These are phyloP conservation scores for Amphipyra tragopoginis DNA, from an alignment of 2,888 invertebrate genomes.

Conservation along the genomic window DNA sequence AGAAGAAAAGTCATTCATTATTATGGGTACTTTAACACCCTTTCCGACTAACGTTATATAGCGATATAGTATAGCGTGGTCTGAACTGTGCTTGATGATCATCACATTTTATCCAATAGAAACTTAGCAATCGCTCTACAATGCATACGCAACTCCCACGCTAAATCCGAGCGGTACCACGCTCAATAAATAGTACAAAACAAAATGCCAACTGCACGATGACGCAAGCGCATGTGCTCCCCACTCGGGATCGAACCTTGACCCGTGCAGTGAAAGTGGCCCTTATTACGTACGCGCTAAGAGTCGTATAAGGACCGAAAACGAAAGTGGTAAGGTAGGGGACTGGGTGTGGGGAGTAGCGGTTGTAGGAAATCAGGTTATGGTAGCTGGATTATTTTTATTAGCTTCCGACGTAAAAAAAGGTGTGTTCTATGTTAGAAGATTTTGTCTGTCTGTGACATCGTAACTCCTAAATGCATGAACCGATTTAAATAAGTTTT, in stretches of 20 bases:
- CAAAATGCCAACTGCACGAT: conserved; percentile 20
- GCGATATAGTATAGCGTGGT: too few relatives aligned
- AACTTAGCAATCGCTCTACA: too few relatives aligned
- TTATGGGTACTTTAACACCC: too few relatives aligned
- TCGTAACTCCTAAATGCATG: too few relatives aligned
- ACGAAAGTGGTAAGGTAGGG: conserved; percentile 46
- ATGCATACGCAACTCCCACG: background rate
- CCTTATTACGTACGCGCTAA: conserved; percentile 48
- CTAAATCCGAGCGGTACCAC: background rate
- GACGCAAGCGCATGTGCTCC: conserved; percentile 40
- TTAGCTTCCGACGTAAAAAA: too few relatives aligned
- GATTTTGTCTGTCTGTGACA: too few relatives aligned
- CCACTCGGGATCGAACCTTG: conserved; percentile 50
- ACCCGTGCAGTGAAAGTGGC: conserved; percentile 59
- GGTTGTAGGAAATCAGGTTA: background rate
- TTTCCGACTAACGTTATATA: too few relatives aligned
- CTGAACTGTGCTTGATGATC: too few relatives aligned
- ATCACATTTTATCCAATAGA: too few relatives aligned
- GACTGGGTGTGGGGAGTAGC: conserved; percentile 18
- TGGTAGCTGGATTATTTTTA: background rate
- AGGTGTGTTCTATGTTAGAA: too few relatives aligned
- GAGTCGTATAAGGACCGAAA: conserved; percentile 42
- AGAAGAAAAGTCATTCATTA: too few relatives aligned
- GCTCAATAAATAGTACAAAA: conserved; percentile 11
- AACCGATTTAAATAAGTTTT: too few relatives aligned